Base-by-base conservation (phyloP, 2,113 vertebrate genomes). In the Dasypus novemcinctus region DNA sequence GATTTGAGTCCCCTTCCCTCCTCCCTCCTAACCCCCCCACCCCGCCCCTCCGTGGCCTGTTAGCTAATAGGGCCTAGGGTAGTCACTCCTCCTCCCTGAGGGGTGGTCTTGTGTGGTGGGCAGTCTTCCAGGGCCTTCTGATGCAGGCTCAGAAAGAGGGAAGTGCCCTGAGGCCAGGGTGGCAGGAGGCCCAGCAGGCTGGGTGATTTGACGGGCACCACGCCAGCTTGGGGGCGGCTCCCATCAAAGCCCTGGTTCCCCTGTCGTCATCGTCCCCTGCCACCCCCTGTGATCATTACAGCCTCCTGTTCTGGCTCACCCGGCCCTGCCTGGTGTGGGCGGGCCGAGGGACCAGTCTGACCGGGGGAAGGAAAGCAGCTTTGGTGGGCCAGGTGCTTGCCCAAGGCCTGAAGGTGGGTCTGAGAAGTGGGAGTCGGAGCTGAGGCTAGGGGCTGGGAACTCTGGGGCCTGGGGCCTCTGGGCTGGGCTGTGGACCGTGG, bases 281-380 rank as follows among this genome's bases (percentile, higher is more conserved):
- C 21, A 7, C 7, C 21, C 57, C 74, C 7, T n/a, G 6, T 1
- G 13, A 41, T 57, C 29, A 4, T 89, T 17, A 20, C 11, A 33
- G 69, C 93, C 63, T 93, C 66, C 87, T 52, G 85, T 54, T 78
- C 33, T 36, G 69, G 66, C 69, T 95, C 21, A 54, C 87, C 90
- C 82, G 86, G 29, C 95, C 90, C 87, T 79, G 0, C 23, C 80
- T 52, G 91, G 54, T 96, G 87, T 92, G 93, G 86, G 93, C 93
- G 31, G 96, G 95, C 97, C 86, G 75, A 97, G 96, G 90, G 97
- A 98, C 97, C 3, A 0, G 96, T 93, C 15, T 4, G 89, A 71
- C 78, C 72, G 12, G 90, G 68, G 82, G 94, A 74, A 95, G 95
- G 93, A 89, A 95, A 61, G 93, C 74, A 95, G 91, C 59, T n/a